Percentiles rank a stretch among this genome's conserved stretches.
These are phyloP conservation scores for Bettongia penicillata DNA, from an alignment of 2,113 vertebrate species.

Conservation along the genomic window DNA sequence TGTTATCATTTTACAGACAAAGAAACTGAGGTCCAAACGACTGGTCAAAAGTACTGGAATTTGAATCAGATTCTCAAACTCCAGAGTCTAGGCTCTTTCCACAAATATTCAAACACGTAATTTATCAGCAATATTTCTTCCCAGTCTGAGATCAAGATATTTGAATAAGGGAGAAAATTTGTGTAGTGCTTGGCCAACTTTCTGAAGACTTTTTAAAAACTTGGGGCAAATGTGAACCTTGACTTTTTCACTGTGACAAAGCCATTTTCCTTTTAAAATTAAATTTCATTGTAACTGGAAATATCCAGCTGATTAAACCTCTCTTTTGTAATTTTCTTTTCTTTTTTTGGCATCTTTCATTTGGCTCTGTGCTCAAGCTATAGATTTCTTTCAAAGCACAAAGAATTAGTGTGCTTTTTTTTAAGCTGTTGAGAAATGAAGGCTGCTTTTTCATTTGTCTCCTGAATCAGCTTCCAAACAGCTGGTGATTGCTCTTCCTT, in stretches of 20 bases:
- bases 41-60: neutral
- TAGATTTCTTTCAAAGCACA: conserved; percentile 57
- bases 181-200: conserved; percentile 28
- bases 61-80: neutral
- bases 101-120: neutral
- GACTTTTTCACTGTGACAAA: conserved; percentile 55
- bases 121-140: neutral
- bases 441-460: conserved; percentile 64
- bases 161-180: conserved; percentile 29
- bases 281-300: conserved; percentile 69
- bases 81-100: neutral
- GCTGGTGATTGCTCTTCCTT: conserved; percentile 67
- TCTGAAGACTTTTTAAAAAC: conserved; percentile 7
- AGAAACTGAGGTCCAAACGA: neutral
- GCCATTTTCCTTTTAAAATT: conserved; percentile 69
- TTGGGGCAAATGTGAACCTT: conserved; percentile 13
- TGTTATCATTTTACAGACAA: neutral
- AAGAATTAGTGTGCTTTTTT: conserved; percentile 62
- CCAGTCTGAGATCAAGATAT: conserved; percentile 20
- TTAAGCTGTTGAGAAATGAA: conserved; percentile 45
- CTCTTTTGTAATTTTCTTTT: conserved; percentile 59
- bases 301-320: conserved; percentile 63
- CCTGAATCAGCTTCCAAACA: conserved; percentile 74
- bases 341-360: conserved; percentile 71
- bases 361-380: conserved; percentile 62